Percentiles rank a stretch among this genome's conserved stretches.
These are phyloP conservation scores for Crotophaga sulcirostris DNA, from an alignment of 2,113 vertebrate species.

Conservation along the genomic window DNA sequence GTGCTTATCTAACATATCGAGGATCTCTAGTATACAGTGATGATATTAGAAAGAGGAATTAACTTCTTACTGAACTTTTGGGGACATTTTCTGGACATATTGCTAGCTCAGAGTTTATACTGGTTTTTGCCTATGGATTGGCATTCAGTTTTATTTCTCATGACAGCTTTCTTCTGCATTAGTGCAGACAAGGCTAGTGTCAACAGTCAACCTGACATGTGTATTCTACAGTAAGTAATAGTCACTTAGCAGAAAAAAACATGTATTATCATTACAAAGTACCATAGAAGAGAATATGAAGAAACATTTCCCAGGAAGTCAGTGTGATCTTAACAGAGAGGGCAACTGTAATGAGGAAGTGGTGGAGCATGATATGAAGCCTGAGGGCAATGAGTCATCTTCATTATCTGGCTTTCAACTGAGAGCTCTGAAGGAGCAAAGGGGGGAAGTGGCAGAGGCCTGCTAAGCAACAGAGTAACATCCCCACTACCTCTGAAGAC, in stretches of 20 bases:
- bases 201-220: slow-evolving; percentile 68
- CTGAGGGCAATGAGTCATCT: slow-evolving; percentile 25
- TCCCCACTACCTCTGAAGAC: background rate
- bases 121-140: slow-evolving; percentile 21
- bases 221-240: slow-evolving; percentile 69
- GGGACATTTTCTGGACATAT: slow-evolving; percentile 13
- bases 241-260: slow-evolving; percentile 55
- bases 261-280: slow-evolving; percentile 16
- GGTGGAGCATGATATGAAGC: slow-evolving; percentile 47
- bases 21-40: background rate
- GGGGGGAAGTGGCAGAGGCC: background rate
- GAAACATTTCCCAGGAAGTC: slow-evolving; percentile 34
- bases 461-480: background rate
- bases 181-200: slow-evolving; percentile 36
- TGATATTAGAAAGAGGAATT: background rate
- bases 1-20: background rate
- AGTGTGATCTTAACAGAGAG: slow-evolving; percentile 10
- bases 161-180: slow-evolving; percentile 72
- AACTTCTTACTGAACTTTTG: slow-evolving; percentile 36
- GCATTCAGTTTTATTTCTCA: slow-evolving; percentile 58
- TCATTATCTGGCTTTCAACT: background rate
- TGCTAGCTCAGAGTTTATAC: slow-evolving; percentile 40
- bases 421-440: background rate
- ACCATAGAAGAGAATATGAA: slow-evolving; percentile 1
- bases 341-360: slow-evolving; percentile 36